phyloP scores from a whole-genome alignment of 2,888 invertebrate species.

The Chymomyza fuscimana region DNA sequence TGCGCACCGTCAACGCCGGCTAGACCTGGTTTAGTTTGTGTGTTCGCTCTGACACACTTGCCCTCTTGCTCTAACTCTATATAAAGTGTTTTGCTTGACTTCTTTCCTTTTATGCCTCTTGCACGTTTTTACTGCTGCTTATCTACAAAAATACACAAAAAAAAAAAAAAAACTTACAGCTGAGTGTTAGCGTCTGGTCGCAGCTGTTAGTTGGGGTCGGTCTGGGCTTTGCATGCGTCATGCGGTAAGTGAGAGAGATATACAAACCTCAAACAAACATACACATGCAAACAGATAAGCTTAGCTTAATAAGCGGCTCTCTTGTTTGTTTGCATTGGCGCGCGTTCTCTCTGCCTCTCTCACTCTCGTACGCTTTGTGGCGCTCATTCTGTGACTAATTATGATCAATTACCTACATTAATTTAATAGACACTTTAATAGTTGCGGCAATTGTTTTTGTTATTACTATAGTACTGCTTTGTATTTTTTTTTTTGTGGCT shows the following conservation, averaged over 20 bases:
- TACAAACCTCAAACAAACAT: not conserved
- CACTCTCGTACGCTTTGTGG: conserved; percentile 1
- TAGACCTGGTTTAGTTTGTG: conserved; percentile 49
- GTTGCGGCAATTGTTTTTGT: conserved; percentile 59
- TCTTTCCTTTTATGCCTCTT: conserved; percentile 29
- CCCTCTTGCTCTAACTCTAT: conserved; percentile 3
- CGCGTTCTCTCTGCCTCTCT: not conserved
- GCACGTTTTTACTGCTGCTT: conserved; percentile 34
- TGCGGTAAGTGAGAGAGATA: not conserved
- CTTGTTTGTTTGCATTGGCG: not conserved
- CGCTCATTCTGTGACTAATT: conserved; percentile 4
- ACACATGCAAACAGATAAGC: not conserved
- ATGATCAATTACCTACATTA: conserved; percentile 58
- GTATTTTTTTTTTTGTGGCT: conserved; percentile 10
- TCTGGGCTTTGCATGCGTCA: conserved; percentile 1
- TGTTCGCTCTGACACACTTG: conserved; percentile 16
- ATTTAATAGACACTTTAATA: conserved; percentile 65
- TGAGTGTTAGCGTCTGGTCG: conserved; percentile 7
- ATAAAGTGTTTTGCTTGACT: not conserved
- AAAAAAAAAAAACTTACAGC: conserved; percentile 2
- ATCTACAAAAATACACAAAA: not conserved
- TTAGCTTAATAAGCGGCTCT: not conserved
- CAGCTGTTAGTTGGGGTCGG: conserved; percentile 6
- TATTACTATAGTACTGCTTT: conserved; percentile 41
- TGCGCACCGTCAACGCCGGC: conserved; percentile 26